A percentile compares a stretch with the other conserved stretches of the same genome.
These are phyloP conservation scores for Orthonyx spaldingii DNA, from an alignment of 2,113 vertebrate genomes.

Conservation along the genomic window DNA sequence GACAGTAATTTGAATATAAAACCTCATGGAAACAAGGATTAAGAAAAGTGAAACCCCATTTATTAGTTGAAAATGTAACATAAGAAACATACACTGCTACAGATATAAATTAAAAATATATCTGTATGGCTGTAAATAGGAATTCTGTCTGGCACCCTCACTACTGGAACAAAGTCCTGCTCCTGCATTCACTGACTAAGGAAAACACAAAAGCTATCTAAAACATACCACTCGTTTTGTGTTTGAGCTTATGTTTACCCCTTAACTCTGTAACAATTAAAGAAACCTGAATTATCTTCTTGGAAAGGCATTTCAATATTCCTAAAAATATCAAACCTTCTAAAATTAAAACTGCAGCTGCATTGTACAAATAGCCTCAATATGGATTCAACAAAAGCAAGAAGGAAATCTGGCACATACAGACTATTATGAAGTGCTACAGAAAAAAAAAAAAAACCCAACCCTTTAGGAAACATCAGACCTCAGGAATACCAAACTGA, in stretches of 20 bases:
- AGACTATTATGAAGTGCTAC: constrained; percentile 28
- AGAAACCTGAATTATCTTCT: constrained; percentile 48
- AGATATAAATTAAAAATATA: not conserved
- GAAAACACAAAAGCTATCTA: not conserved
- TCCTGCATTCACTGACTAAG: not conserved
- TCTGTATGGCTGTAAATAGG: not conserved
- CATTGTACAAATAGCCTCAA: constrained; percentile 33
- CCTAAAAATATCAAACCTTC: constrained; percentile 53
- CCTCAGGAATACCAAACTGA: constrained; percentile 26
- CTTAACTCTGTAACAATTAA: constrained; percentile 11
- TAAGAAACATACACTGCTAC: not conserved
- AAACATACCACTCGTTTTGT: not conserved
- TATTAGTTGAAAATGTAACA: not conserved
- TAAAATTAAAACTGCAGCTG: constrained; percentile 60
- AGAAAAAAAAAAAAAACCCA: not conserved
- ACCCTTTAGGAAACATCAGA: constrained; percentile 27
- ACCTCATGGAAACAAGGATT: not conserved
- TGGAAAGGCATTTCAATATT: constrained; percentile 48
- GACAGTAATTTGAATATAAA: not conserved
- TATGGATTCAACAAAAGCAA: constrained; percentile 43
- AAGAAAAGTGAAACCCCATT: not conserved
- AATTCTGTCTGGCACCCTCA: not conserved
- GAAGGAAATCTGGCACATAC: constrained; percentile 55
- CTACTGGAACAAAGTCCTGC: not conserved
- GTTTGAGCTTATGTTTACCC: not conserved